Conservation (phyloP, 2,797 vertebrate species). For the Phoxinus dragarum region DNA sequence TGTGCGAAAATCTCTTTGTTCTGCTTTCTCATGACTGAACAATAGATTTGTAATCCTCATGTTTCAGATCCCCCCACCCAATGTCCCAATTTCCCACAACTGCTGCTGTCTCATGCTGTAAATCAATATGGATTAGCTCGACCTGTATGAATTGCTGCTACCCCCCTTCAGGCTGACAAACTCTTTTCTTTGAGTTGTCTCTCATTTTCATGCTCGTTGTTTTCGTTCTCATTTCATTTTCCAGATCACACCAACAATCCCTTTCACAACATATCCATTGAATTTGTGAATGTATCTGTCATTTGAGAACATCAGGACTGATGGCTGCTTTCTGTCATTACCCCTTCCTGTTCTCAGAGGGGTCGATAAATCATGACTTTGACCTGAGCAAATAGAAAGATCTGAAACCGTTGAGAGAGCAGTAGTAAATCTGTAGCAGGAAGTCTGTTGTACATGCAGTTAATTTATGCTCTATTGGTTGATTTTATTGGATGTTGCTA, state of each 20-base stretch:
- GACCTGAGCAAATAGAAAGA: slow-evolving; percentile 31
- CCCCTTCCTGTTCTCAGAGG: neutral
- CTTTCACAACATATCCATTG: slow-evolving; percentile 23
- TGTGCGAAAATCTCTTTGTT: slow-evolving; percentile 64
- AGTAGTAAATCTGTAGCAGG: neutral
- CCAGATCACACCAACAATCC: slow-evolving; percentile 3
- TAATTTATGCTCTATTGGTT: neutral
- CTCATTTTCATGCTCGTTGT: neutral
- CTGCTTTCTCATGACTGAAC: slow-evolving; percentile 73
- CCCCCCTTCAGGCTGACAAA: slow-evolving; percentile 50
- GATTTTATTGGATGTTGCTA: neutral
- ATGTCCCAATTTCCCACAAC: slow-evolving; percentile 58
- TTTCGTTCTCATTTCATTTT: neutral
- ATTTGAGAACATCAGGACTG: slow-evolving; percentile 4
- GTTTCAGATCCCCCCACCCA: slow-evolving; percentile 64
- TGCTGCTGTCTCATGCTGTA: slow-evolving; percentile 54
- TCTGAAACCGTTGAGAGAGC: slow-evolving; percentile 1
- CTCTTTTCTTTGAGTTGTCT: slow-evolving; percentile 27
- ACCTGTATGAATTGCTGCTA: slow-evolving; percentile 57
- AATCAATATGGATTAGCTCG: slow-evolving; percentile 63
- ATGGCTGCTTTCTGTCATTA: neutral
- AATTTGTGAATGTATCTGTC: slow-evolving; percentile 15
- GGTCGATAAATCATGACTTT: slow-evolving; percentile 30
- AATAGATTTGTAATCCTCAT: slow-evolving; percentile 75
- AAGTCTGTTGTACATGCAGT: slow-evolving; percentile 1